Percentiles rank a stretch among this genome's conserved stretches.
Conservation (phyloP, 1,140 invertebrate genomes). For the Dreissena polymorpha region DNA sequence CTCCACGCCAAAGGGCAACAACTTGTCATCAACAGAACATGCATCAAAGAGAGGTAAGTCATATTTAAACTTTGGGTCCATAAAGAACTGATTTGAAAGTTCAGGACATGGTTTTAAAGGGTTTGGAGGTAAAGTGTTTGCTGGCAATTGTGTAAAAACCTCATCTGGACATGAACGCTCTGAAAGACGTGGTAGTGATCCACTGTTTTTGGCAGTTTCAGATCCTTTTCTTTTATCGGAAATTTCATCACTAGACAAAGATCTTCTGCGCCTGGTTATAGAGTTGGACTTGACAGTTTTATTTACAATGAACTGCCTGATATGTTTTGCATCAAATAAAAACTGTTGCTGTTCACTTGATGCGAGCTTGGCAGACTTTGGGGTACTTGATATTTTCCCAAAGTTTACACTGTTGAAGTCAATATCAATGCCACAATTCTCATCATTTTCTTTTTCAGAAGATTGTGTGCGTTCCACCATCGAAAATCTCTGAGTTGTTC, state of each 20-base stretch:
- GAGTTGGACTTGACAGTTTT: background rate
- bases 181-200: conserved; percentile 13
- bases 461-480: background rate
- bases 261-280: conserved; percentile 10
- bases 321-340: conserved; percentile 46
- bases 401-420: background rate
- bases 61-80: background rate
- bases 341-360: conserved; percentile 11
- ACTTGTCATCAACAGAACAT: background rate
- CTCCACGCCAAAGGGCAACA: conserved; percentile 16
- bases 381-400: background rate
- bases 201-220: background rate
- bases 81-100: background rate
- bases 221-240: background rate
- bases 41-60: conserved; percentile 29
- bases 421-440: background rate
- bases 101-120: background rate
- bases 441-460: background rate
- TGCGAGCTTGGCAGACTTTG: conserved; percentile 11
- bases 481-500: background rate
- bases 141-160: conserved; percentile 29
- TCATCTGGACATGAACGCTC: conserved; percentile 33
- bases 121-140: background rate
- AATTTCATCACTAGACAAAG: conserved; percentile 48
- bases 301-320: conserved; percentile 3